Evolutionary conservation across 2,888 invertebrate species (phyloP), one percentile per base, ranked within the genome.

Genomic region (Lathronympha strigana): DNA sequence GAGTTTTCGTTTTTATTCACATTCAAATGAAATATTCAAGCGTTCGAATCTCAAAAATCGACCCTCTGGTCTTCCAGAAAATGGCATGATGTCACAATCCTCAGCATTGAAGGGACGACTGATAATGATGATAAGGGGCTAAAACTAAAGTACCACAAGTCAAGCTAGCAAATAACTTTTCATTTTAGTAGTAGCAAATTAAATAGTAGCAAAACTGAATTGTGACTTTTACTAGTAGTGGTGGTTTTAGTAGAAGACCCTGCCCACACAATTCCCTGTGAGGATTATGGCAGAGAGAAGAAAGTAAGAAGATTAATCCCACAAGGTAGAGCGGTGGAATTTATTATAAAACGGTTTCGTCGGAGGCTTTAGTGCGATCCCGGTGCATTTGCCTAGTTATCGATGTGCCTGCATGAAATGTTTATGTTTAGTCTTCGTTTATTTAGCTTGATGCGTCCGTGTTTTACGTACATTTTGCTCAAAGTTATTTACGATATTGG

Each of bases 241-340:
- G 87, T 82, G 82, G 82, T 69, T 60, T 68, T 75, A 77, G 75
- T 77, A 80, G 78, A 76, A 73, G 77, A 81, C 84, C 80, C 81
- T 86, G 79, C 84, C 84, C 87, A 83, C 86, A 88, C 86, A 87
- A 89, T 88, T 87, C 88, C 86, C 88, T 81, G 78, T 77, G 84
- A 83, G 89, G 88, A 88, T 91, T 87, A 89, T 80, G 80, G 80
- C 73, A 72, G 81, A 82, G 87, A 87, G 88, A 88, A 87, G 88
- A 89, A 90, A 90, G 88, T 88, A 89, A 89, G 90, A 86, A 89
- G 89, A 90, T 90, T 91, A 90, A 91, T 91, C 88, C 90, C 88
- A 79, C 80, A 80, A 85, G 85, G 83, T 82, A 83, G 81, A 78
- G 79, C 82, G 76, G 72, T 84, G 85, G 84, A 89, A 89, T 89